A percentile compares a stretch with the other conserved stretches of the same genome.
phyloP scores from a whole-genome alignment of 92 coral and sea anemone genomes.

The Epizoanthus stellaris region DNA sequence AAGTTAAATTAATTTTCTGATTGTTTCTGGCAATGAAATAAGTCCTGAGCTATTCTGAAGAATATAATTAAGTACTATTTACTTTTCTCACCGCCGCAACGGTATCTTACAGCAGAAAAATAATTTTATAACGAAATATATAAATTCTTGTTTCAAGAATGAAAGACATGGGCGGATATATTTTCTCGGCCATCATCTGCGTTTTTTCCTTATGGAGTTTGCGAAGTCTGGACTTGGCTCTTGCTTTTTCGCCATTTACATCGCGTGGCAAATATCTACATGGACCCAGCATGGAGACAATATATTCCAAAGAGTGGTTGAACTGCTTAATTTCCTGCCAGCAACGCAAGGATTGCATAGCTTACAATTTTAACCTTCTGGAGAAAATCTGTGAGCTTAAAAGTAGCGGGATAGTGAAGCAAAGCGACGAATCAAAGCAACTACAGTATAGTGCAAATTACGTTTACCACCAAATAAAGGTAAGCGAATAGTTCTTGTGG shows the following conservation, averaged over 20 bases:
- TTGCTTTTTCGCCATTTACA: constrained; percentile 20
- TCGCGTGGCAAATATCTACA: constrained; percentile 20
- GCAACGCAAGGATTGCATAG: constrained; percentile 2
- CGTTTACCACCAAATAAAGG: constrained; percentile 36
- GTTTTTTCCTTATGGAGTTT: neutral
- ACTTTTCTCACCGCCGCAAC: neutral
- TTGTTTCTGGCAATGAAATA: neutral
- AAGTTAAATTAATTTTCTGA: neutral
- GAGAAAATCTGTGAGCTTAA: constrained; percentile 7
- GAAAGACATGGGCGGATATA: neutral
- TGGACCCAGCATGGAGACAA: neutral
- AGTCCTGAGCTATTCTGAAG: neutral
- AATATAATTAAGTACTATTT: neutral
- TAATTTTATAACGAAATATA: neutral
- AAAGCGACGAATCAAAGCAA: neutral
- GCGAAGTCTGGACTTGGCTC: neutral
- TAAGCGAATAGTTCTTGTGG: neutral
- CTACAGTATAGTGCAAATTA: neutral
- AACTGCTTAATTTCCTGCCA: constrained; percentile 24
- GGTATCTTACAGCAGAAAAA: neutral
- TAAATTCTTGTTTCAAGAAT: neutral
- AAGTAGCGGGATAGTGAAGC: constrained; percentile 16
- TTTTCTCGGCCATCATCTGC: neutral
- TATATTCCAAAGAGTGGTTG: constrained; percentile 16
- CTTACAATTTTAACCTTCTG: constrained; percentile 21